Evolutionary conservation across 2,113 vertebrate species (phyloP).

Genomic region (Macrotus californicus): DNA sequence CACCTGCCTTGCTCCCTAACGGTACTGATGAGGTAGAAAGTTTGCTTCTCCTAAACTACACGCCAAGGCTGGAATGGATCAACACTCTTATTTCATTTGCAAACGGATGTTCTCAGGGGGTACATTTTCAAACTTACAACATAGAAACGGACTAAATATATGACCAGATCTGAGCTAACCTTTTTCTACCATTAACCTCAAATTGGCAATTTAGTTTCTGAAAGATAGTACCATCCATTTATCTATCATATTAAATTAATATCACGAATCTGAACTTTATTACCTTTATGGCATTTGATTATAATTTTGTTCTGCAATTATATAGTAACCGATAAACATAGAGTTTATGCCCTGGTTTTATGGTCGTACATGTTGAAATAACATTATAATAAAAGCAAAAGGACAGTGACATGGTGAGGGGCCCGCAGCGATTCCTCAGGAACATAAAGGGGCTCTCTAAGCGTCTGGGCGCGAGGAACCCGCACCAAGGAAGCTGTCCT

Average conservation of each 20-base stretch:
- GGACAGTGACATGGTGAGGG: background rate
- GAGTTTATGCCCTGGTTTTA: background rate
- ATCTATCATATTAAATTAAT: background rate
- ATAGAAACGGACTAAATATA: background rate
- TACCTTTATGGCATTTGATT: background rate
- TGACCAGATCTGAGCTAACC: background rate
- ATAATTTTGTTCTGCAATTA: background rate
- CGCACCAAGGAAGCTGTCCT: background rate
- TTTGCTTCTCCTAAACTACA: background rate
- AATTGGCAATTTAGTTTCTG: background rate
- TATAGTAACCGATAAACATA: no score
- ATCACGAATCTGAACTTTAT: background rate
- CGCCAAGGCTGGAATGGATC: background rate
- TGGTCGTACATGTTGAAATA: background rate
- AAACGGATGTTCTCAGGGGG: background rate
- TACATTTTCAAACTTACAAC: background rate
- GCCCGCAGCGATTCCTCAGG: background rate
- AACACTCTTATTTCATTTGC: background rate
- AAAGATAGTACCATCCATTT: background rate
- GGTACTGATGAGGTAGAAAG: background rate
- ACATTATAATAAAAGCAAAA: background rate
- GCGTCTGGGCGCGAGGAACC: background rate
- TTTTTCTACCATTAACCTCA: background rate
- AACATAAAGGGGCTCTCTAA: background rate
- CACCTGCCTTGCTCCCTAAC: background rate